phyloP scores from a whole-genome alignment of 2,888 invertebrate genomes.

The Eilema depressum region DNA sequence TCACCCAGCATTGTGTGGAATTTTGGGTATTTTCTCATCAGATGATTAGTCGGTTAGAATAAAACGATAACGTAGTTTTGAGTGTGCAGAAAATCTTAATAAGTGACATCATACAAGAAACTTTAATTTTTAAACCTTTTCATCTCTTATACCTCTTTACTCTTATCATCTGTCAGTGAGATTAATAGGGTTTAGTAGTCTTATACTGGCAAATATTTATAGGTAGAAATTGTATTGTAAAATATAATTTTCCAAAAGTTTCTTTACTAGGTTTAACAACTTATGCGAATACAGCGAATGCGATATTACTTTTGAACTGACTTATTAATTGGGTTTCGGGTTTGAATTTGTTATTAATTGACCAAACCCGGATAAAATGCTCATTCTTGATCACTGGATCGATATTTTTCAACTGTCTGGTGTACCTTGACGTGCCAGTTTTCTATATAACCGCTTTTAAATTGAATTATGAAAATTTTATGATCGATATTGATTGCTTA shows the following conservation, averaged over 20 bases:
- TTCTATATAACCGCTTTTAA: conserved; percentile 34
- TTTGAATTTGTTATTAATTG: neutral
- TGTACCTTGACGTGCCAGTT: conserved; percentile 40
- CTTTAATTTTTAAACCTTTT: no score
- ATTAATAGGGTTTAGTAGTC: neutral
- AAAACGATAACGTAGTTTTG: no score
- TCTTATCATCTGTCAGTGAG: no score
- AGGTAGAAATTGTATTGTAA: neutral
- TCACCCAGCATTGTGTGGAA: no score
- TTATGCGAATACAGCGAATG: no score
- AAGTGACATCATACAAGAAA: no score
- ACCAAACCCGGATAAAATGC: conserved; percentile 22
- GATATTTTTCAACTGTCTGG: conserved; percentile 49
- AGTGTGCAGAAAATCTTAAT: no score
- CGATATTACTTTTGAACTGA: neutral
- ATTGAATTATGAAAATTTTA: conserved; percentile 60
- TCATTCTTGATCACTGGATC: conserved; percentile 27
- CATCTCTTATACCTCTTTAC: no score
- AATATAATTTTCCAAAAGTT: neutral
- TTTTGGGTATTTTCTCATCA: no score
- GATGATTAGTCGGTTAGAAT: no score
- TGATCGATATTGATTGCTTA: conserved; percentile 58
- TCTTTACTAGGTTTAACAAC: neutral
- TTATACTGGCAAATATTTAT: neutral
- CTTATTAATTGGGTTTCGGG: neutral